Evolutionary conservation across 2,888 invertebrate species (phyloP), one percentile per base, ranked within the genome.

Genomic region (Priocnemis perturbator): DNA sequence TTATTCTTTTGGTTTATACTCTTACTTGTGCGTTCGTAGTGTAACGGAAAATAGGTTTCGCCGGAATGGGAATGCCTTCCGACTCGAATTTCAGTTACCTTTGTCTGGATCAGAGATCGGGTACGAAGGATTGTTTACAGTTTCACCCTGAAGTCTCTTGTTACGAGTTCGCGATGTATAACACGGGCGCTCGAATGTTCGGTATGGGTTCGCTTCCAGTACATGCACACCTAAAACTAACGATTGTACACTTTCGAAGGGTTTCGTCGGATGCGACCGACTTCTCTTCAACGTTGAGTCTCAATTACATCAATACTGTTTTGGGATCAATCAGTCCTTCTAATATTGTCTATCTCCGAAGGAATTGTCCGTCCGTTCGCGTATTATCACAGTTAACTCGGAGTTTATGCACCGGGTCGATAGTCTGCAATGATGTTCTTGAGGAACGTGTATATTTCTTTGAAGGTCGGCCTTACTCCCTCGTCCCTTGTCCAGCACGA

Each of bases 401-500:
- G 77, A 79, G 82, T 70, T 71, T 83, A 87, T 80, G 83, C 83
- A 69, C 84, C 84, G 66, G 91, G 91, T 81, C 90, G 89, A 79
- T 91, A 91, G 76, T 91, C 91, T 78, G 90, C 90, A 83, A 91
- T 91, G 76, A 90, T 91, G 81, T 91, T 92, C 86, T 94, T 94
- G 76, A 95, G 90, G 81, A 93, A 93, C 79, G 92, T 90, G 87
- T 93, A 92, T 82, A 96, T 93, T 81, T 95, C 91, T 84, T 92
- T 92, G 86, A 93, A 93, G 19, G 91, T 91, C 52, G 93, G 93
- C 78, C 93, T 88, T 61, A 90, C 88, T 47, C 89, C 87, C 79
- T 93, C 92, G 84, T 93, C 92, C 79, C 92, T 88, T 81, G 90
- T 91, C 93, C 93, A 93, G 84, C 93, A 95, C 82, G 93, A 92